Conservation (phyloP, 2,888 invertebrate genomes). For the Drosophila leonis region DNA sequence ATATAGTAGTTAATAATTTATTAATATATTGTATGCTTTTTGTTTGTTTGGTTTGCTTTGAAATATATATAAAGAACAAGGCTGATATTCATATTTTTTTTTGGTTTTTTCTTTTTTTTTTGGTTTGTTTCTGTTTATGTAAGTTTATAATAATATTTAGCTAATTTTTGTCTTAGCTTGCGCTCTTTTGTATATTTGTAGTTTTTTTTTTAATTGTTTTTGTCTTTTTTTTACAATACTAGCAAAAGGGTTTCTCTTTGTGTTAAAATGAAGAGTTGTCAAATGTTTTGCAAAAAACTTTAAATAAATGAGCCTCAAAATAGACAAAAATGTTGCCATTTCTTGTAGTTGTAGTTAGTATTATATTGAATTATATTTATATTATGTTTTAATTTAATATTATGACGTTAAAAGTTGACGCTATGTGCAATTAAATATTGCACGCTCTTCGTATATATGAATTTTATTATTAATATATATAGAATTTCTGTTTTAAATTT, state of each 20-base stretch:
- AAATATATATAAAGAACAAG: constrained; percentile 83
- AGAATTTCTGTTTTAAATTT: constrained; percentile 31
- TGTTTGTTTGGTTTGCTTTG: constrained; percentile 55
- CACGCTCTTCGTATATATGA: constrained; percentile 35
- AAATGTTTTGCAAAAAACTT: constrained; percentile 59
- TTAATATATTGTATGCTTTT: constrained; percentile 72
- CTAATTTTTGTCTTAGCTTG: constrained; percentile 59
- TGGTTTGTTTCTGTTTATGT: constrained; percentile 56
- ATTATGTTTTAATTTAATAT: constrained; percentile 31
- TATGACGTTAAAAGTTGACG: constrained; percentile 62
- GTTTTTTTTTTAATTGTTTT: constrained; percentile 21
- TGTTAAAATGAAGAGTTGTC: constrained; percentile 59
- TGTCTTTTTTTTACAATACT: constrained; percentile 66
- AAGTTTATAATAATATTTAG: constrained; percentile 78
- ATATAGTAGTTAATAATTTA: constrained; percentile 77
- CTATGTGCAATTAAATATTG: constrained; percentile 64
- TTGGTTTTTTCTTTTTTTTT: constrained; percentile 43
- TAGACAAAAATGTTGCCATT: constrained; percentile 64
- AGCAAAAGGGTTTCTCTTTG: constrained; percentile 60
- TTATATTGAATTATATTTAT: constrained; percentile 47
- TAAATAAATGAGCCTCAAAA: constrained; percentile 79
- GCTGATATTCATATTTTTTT: constrained; percentile 77
- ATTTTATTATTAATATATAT: constrained; percentile 35
- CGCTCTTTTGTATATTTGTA: constrained; percentile 60
- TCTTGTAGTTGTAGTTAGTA: constrained; percentile 47